phyloP scores from a whole-genome alignment of 1,140 invertebrate species.

The Drosophila malerkotliana region DNA sequence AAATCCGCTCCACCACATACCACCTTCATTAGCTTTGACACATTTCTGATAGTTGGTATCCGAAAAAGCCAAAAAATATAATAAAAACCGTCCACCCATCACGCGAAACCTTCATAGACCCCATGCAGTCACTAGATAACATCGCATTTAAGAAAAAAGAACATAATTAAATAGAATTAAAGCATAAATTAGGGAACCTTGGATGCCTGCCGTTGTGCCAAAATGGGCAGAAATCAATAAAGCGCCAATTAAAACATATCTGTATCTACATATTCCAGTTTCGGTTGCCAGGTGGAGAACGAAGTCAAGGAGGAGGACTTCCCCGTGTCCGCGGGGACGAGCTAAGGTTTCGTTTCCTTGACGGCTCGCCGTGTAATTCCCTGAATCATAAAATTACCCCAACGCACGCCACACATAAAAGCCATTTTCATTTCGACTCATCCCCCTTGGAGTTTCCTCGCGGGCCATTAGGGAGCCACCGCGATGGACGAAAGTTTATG shows the following conservation, averaged over 20 bases:
- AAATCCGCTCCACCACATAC: constrained; percentile 13
- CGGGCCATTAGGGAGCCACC: constrained; percentile 48
- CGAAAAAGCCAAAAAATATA: background rate
- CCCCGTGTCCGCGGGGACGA: background rate
- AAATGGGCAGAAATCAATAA: constrained; percentile 45
- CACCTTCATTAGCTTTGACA: constrained; percentile 41
- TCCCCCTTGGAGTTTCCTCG: constrained; percentile 15
- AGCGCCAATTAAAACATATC: constrained; percentile 53
- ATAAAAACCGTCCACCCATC: constrained; percentile 21
- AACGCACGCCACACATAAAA: constrained; percentile 76
- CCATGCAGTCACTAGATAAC: constrained; percentile 12
- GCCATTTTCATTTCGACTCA: constrained; percentile 74
- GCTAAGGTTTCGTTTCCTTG: constrained; percentile 6
- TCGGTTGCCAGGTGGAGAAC: constrained; percentile 1
- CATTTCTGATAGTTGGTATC: constrained; percentile 35
- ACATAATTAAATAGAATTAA: constrained; percentile 57
- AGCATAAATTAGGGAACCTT: constrained; percentile 45
- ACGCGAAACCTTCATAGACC: constrained; percentile 31
- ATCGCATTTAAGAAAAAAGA: constrained; percentile 19
- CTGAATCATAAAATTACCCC: constrained; percentile 75
- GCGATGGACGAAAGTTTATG: constrained; percentile 45
- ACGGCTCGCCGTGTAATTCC: constrained; percentile 50
- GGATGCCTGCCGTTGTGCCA: constrained; percentile 3
- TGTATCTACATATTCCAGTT: constrained; percentile 37
- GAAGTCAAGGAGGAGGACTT: background rate